Evolutionary conservation across 2,797 vertebrate species (phyloP).

Genomic region (Esox masquinongy): DNA sequence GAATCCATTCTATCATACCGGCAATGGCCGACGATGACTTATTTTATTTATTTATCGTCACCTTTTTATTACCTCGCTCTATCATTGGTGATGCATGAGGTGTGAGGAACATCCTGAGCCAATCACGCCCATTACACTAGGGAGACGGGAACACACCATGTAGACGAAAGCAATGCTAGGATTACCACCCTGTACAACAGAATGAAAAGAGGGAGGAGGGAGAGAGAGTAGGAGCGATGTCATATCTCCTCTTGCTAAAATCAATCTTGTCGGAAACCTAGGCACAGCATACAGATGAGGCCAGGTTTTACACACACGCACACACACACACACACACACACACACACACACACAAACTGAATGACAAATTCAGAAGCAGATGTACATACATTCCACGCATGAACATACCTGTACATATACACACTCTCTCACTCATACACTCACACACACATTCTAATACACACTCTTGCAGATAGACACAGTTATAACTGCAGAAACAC

Average conservation of each 20-base stretch:
- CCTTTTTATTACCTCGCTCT: constrained; percentile 17
- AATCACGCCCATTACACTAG: constrained; percentile 25
- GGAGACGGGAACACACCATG: constrained; percentile 25
- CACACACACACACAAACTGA: constrained; percentile 1
- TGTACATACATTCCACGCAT: not conserved
- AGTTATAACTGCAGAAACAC: not conserved
- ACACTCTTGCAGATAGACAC: not conserved
- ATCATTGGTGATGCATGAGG: constrained; percentile 22
- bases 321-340: constrained; percentile 18
- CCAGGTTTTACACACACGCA: constrained; percentile 30
- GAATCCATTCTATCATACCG: not conserved
- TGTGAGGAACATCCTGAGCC: constrained; percentile 27
- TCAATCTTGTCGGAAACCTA: constrained; percentile 47
- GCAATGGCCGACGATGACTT: constrained; percentile 6
- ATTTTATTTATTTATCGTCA: constrained; percentile 32
- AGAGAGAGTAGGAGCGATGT: constrained; percentile 35
- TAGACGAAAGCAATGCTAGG: constrained; percentile 41
- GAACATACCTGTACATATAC: too few relatives aligned
- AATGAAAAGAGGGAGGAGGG: not conserved
- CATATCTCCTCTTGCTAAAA: constrained; percentile 52
- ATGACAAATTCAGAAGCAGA: not conserved
- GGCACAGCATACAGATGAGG: constrained; percentile 57
- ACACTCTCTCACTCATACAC: not conserved
- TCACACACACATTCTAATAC: not conserved
- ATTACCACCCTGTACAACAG: constrained; percentile 47